Evolutionary conservation across 2,113 vertebrate species (phyloP), one percentile per base, ranked within the genome.

Genomic region (Ranitomeya variabilis): DNA sequence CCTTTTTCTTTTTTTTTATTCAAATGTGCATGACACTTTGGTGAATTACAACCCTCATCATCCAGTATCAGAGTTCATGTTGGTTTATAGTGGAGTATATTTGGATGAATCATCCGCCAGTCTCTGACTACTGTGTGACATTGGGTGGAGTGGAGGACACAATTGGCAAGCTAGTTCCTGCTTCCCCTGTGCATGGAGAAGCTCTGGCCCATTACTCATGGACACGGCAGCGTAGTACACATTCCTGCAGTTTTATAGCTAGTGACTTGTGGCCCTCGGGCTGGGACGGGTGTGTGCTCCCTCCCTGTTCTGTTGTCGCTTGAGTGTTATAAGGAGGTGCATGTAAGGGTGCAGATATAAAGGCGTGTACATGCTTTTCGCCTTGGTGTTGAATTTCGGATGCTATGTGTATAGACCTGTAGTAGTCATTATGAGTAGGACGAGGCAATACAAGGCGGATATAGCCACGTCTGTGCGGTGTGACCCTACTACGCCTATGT

Each of bases 371-470:
- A 16, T 83, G 23, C 62, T 23, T 87, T 31, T 80, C 86, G 6
- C n/a, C 86, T 87, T 57, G 77, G 77, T 87, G 86, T 87, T 52
- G 86, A 80, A 80, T 87, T 87, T 67, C 23, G 62, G 45, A 87
- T 80, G 86, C 51, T 45, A 57, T 67, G 64, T 87, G 26, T 55
- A 80, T 80, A 52, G 62, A 71, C 64, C 64, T 80, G 77, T 81
- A 76, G 64, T 66, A 66, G 73, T 87, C 15, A 69, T 57, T 16
- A 23, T 79, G 67, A 71, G 83, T 85, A 45, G n/a, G 84, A 85
- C 26, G 83, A 52, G 51, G 51, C 14, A 31, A 57, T 54, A 67
- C n/a, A 2, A 55, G 6, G 15, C 12, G 60, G 26, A 7, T 64
- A 21, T 14, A 66, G 64, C 80, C 60, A 64, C 51, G 18, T 21